Conservation (phyloP, 30 jellyfish, hydroid and myxozoan genomes). For the Nemopilema nomurai region DNA sequence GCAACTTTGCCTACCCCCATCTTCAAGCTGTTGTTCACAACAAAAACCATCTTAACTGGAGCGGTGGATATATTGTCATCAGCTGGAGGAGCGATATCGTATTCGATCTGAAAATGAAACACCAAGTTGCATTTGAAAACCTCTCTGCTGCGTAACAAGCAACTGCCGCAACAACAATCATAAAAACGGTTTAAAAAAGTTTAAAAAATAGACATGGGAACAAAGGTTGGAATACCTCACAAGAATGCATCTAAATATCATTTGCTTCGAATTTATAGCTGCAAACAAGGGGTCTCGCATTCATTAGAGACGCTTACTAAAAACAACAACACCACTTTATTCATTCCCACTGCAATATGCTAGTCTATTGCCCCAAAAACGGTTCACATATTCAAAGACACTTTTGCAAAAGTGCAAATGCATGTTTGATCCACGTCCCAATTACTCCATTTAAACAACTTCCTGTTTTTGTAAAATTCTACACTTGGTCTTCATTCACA, state of each 20-base stretch:
- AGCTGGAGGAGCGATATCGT: conserved; percentile 5
- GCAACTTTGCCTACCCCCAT: conserved; percentile 87
- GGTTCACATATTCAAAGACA: too few species aligned
- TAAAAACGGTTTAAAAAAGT: too few species aligned
- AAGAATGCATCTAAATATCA: too few species aligned
- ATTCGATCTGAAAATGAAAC: conserved; percentile 6
- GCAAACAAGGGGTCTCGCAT: neutral
- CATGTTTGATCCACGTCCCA: neutral
- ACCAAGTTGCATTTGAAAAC: neutral
- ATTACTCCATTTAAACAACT: neutral
- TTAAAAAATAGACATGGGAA: too few species aligned
- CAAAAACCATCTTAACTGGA: conserved; percentile 72
- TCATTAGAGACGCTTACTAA: neutral
- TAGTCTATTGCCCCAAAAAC: too few species aligned
- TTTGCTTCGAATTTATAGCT: too few species aligned
- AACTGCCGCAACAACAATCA: too few species aligned
- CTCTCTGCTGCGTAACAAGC: too few species aligned
- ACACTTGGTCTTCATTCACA: conserved; percentile 25
- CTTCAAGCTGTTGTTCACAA: conserved; percentile 46
- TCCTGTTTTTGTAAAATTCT: too few species aligned
- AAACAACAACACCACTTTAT: neutral
- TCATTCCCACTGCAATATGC: too few species aligned
- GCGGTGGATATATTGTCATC: neutral
- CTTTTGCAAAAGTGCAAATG: neutral
- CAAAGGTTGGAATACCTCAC: too few species aligned